Evolutionary conservation across 2,888 invertebrate genomes (phyloP).

Genomic region (Candidula unifasciata): DNA sequence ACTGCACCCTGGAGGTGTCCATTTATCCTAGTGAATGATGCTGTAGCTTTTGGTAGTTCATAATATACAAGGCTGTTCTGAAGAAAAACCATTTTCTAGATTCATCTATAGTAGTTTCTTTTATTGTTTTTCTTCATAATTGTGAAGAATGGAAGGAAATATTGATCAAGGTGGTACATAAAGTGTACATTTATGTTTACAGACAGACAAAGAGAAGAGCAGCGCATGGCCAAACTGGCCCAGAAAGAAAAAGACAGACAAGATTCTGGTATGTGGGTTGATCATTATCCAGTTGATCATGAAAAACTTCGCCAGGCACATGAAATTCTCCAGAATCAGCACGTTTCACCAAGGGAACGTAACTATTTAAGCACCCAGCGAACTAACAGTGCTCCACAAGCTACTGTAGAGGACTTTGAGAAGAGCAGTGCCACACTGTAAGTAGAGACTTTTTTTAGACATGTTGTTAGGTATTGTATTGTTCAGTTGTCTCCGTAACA

Average conservation of each 20-base stretch:
- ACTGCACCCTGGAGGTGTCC: too few relatives aligned
- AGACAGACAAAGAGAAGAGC: constrained; percentile 76
- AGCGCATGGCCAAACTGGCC: constrained; percentile 66
- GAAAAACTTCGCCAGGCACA: constrained; percentile 27
- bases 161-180: background rate
- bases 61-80: too few relatives aligned
- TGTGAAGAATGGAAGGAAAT: too few relatives aligned
- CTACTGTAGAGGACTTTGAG: background rate
- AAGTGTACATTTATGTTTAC: background rate
- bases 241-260: constrained; percentile 56
- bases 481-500: too few relatives aligned
- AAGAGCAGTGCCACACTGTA: constrained; percentile 24
- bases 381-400: constrained; percentile 43
- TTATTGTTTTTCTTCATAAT: too few relatives aligned
- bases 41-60: too few relatives aligned
- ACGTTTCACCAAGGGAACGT: background rate
- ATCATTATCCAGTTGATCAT: constrained; percentile 59
- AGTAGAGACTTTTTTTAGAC: constrained; percentile 6
- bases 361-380: constrained; percentile 2
- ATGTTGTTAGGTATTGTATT: too few relatives aligned
- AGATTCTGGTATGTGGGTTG: constrained; percentile 66
- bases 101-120: too few relatives aligned
- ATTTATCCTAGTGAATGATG: too few relatives aligned
- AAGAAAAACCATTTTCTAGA: too few relatives aligned
- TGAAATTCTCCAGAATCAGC: constrained; percentile 11